These are phyloP conservation scores for Lasioglossum leucozonium DNA, from an alignment of 2,888 invertebrate species.

Conservation along the genomic window DNA sequence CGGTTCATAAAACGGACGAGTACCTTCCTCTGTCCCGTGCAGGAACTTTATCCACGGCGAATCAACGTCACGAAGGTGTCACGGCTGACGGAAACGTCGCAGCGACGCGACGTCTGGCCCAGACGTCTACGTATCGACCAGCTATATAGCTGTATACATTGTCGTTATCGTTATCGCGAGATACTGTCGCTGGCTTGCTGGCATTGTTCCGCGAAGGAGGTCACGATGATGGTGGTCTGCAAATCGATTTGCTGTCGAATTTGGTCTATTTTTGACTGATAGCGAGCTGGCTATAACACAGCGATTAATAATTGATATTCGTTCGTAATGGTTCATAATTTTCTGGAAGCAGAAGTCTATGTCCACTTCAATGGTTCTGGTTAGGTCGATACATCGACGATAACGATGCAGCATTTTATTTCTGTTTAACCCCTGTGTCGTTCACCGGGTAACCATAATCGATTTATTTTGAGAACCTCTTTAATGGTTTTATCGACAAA, in stretches of 20 bases:
- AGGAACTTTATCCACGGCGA: not conserved
- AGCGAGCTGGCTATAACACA: too few relatives aligned
- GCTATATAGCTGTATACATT: not conserved
- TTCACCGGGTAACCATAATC: too few relatives aligned
- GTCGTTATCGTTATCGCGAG: constrained; percentile 37
- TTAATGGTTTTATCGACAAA: too few relatives aligned
- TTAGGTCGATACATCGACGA: too few relatives aligned
- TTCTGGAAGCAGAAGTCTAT: too few relatives aligned
- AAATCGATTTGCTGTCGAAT: constrained; percentile 32
- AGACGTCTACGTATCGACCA: constrained; percentile 25
- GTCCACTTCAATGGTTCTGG: too few relatives aligned
- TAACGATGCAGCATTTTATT: too few relatives aligned
- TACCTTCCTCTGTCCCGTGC: not conserved
- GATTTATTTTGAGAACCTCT: too few relatives aligned
- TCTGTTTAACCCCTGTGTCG: too few relatives aligned
- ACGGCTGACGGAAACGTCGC: constrained; percentile 27
- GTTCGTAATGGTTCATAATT: too few relatives aligned
- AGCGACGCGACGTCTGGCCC: too few relatives aligned
- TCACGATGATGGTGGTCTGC: constrained; percentile 15
- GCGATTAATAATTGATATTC: too few relatives aligned
- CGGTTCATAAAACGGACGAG: not conserved
- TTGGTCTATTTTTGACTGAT: constrained; percentile 17
- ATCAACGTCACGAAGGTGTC: not conserved
- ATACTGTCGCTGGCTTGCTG: constrained; percentile 1
- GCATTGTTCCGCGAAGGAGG: constrained; percentile 47